Evolutionary conservation across 2,113 vertebrate species (phyloP).

Genomic region (Coturnix japonica): DNA sequence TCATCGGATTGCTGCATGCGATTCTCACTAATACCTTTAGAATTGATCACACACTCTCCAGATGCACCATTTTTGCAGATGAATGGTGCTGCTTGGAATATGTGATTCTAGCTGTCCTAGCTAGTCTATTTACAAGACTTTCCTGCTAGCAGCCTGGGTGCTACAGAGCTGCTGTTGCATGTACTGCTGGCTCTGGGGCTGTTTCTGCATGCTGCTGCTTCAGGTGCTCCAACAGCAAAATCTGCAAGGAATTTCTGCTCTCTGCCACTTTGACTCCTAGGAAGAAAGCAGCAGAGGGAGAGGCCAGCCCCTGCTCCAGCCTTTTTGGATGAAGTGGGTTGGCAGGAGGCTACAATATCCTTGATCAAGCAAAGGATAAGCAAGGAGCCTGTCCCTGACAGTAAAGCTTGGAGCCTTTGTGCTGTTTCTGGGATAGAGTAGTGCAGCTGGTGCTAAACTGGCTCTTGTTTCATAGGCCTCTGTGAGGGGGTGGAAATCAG

Average conservation of each 20-base stretch:
- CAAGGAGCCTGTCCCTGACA: neutral
- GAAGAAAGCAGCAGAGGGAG: neutral
- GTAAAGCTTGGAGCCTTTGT: neutral
- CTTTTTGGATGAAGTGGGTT: neutral
- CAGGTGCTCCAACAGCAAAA: neutral
- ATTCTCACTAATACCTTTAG: neutral
- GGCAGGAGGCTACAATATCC: neutral
- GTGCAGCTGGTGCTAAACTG: neutral
- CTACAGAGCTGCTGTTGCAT: neutral
- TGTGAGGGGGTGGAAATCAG: neutral
- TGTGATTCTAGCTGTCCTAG: fast-evolving
- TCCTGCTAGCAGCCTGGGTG: neutral
- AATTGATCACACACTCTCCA: fast-evolving
- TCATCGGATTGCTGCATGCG: neutral
- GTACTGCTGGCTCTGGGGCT: neutral
- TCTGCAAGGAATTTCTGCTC: neutral
- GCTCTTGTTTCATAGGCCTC: neutral
- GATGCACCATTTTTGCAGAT: neutral
- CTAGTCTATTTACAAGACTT: neutral
- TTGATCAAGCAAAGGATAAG: neutral
- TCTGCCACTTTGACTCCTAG: neutral
- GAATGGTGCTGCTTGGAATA: neutral
- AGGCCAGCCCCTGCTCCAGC: neutral
- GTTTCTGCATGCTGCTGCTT: neutral
- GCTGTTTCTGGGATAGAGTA: neutral